A percentile compares a stretch with the other conserved stretches of the same genome.
Conservation (phyloP, 23 tunicate species). For the Trididemnum miniatum region DNA sequence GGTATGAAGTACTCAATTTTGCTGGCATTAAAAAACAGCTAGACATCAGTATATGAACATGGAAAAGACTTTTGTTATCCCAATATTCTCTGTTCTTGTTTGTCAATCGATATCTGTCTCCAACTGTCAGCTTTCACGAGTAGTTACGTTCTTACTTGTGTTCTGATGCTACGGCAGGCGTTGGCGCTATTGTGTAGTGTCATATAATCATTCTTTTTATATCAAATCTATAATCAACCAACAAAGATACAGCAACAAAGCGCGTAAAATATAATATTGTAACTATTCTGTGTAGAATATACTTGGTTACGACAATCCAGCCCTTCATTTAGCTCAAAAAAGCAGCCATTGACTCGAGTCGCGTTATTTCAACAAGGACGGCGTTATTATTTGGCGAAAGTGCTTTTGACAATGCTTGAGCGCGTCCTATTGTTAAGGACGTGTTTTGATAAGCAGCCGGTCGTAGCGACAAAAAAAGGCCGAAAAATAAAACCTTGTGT, state of each 20-base stretch:
- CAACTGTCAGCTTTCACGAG: too few relatives aligned
- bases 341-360: background rate
- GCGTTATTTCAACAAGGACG: slow-evolving; percentile 23
- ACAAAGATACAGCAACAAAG: background rate
- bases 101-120: too few relatives aligned
- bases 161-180: too few relatives aligned
- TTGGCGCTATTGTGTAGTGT: background rate
- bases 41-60: too few relatives aligned
- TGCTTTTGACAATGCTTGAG: background rate
- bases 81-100: too few relatives aligned
- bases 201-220: background rate
- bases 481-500: background rate
- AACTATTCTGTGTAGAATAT: background rate
- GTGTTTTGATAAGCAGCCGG: slow-evolving; percentile 21
- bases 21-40: too few relatives aligned
- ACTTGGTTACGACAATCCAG: background rate
- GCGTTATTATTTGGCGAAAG: slow-evolving; percentile 4
- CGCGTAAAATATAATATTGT: background rate
- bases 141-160: too few relatives aligned
- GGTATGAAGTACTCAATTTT: too few relatives aligned
- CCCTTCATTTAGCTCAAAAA: background rate
- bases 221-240: background rate
- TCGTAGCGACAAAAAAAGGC: slow-evolving; percentile 14
- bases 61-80: too few relatives aligned
- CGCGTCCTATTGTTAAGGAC: slow-evolving; percentile 22